These are phyloP conservation scores for Notolepis coatsorum DNA, from an alignment of 2,797 vertebrate species.

Conservation along the genomic window DNA sequence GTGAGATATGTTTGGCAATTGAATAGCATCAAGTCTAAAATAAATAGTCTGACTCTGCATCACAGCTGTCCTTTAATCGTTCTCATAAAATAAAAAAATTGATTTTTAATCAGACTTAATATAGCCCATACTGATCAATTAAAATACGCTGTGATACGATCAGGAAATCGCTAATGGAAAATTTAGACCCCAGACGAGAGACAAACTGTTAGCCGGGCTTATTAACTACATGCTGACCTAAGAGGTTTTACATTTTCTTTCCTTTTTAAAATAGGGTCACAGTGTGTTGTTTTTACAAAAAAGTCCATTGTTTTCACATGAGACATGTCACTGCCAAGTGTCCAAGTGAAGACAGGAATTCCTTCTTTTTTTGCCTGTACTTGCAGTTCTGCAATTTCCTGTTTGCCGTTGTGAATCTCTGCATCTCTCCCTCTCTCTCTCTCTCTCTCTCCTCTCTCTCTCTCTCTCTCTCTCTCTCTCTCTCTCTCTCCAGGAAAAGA, in stretches of 20 bases:
- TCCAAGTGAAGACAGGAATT: slow-evolving; percentile 62
- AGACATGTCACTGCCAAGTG: slow-evolving; percentile 30
- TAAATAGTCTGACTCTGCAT: too few species aligned
- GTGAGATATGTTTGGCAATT: too few species aligned
- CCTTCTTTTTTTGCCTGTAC: slow-evolving; percentile 65
- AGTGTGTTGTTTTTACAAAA: slow-evolving; percentile 22
- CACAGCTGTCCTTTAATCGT: too few species aligned
- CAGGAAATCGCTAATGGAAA: too few species aligned
- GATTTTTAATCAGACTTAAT: too few species aligned
- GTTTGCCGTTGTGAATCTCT: slow-evolving; percentile 39
- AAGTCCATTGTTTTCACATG: slow-evolving; percentile 56
- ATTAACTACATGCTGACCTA: slow-evolving; percentile 43
- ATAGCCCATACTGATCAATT: too few species aligned
- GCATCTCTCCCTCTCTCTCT: too few species aligned
- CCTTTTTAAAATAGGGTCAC: slow-evolving; percentile 8
- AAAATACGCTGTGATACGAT: too few species aligned
- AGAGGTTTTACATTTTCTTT: slow-evolving; percentile 11
- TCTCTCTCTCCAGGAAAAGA: slow-evolving; percentile 40
- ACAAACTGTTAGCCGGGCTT: slow-evolving; percentile 17
- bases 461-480: too few species aligned
- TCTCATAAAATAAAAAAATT: too few species aligned
- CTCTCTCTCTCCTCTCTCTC: too few species aligned
- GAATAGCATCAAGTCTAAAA: too few species aligned
- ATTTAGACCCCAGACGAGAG: not conserved
- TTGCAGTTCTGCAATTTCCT: slow-evolving; percentile 75